A percentile compares a stretch with the other conserved stretches of the same genome.
Conservation (phyloP, 2,113 vertebrate genomes). For the Hippocampus zosterae region DNA sequence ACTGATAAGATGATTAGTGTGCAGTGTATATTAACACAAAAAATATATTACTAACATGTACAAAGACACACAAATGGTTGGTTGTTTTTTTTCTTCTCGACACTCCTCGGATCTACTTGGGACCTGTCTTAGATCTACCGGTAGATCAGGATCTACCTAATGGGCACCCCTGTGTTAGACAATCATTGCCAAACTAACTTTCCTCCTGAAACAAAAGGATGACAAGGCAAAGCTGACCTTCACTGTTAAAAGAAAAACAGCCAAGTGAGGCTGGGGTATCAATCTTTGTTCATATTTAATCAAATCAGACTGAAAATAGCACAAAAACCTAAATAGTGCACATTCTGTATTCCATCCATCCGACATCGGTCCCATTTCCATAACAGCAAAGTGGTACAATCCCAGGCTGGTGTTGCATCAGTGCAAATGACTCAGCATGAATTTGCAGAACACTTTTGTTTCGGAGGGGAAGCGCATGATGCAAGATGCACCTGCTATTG, state of each 20-base stretch:
- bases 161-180: too few species aligned
- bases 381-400: slow-evolving; percentile 27
- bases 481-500: slow-evolving; percentile 54
- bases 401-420: slow-evolving; percentile 62
- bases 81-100: too few species aligned
- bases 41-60: too few species aligned
- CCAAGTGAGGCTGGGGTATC: too few species aligned
- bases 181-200: neutral
- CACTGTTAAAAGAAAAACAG: neutral
- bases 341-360: neutral
- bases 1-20: too few species aligned
- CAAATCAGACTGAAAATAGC: neutral
- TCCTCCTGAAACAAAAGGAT: neutral
- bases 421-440: slow-evolving; percentile 28
- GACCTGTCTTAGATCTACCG: too few species aligned
- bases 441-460: slow-evolving; percentile 45
- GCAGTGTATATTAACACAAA: too few species aligned
- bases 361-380: neutral
- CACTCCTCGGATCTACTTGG: too few species aligned
- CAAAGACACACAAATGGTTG: too few species aligned
- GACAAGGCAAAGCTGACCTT: neutral
- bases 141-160: too few species aligned
- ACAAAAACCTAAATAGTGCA: too few species aligned
- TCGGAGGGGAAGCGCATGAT: slow-evolving; percentile 44
- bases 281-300: too few species aligned